These are phyloP conservation scores for Steinernema feltiae DNA, from an alignment of 1,140 invertebrate genomes.

Conservation along the genomic window DNA sequence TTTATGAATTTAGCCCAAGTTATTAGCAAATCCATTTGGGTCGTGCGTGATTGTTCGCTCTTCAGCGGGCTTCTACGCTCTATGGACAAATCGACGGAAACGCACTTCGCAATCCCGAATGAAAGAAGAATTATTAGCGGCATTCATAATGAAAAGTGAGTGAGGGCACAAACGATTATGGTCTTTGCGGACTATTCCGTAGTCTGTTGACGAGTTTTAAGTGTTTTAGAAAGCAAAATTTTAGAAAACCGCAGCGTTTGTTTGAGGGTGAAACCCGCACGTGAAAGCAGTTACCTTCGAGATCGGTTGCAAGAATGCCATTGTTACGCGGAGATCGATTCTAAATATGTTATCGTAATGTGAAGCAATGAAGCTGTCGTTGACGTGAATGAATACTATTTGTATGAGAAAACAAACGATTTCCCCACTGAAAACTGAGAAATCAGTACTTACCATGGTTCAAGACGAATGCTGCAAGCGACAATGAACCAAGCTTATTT, in stretches of 20 bases:
- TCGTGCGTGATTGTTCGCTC: background rate
- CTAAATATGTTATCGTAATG: background rate
- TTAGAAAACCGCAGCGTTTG: background rate
- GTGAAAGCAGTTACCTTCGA: constrained; percentile 1
- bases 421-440: too few relatives aligned
- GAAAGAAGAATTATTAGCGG: background rate
- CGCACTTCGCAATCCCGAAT: background rate
- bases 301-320: background rate
- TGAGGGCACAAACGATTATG: background rate
- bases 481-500: constrained; percentile 15
- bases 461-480: background rate
- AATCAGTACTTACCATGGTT: constrained; percentile 2
- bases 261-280: background rate
- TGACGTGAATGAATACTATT: too few relatives aligned
- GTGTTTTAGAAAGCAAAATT: background rate
- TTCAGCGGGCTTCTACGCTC: background rate
- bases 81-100: background rate
- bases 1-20: background rate
- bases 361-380: background rate
- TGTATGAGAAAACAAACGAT: too few relatives aligned
- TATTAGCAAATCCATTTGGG: background rate
- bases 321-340: background rate
- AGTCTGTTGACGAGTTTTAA: background rate
- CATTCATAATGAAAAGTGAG: background rate
- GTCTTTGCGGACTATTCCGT: too few relatives aligned